These are phyloP conservation scores for Euzetes globulus DNA, from an alignment of 2,888 invertebrate species.

Conservation along the genomic window DNA sequence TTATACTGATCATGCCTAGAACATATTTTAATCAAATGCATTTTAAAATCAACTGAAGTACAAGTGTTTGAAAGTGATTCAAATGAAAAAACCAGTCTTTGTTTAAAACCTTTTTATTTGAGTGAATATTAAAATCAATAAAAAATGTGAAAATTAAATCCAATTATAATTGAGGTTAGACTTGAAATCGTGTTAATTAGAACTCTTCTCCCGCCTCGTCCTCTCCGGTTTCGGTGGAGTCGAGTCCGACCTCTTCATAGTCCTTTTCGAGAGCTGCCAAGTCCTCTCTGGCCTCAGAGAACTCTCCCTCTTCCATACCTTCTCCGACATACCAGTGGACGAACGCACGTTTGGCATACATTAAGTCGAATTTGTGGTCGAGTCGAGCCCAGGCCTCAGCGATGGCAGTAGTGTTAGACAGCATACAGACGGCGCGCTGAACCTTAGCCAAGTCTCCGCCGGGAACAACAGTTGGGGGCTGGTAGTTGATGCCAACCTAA, in stretches of 20 bases:
- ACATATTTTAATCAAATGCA: no score
- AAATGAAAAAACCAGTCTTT: no score
- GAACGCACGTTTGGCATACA: slow-evolving; percentile 75
- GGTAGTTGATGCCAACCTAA: slow-evolving; percentile 76
- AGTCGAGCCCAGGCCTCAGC: slow-evolving; percentile 76
- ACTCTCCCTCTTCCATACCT: slow-evolving; percentile 53
- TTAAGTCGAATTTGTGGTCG: slow-evolving; percentile 67
- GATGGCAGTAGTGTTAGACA: slow-evolving; percentile 79
- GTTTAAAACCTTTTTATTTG: no score
- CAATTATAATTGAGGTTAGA: no score
- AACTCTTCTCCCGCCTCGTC: slow-evolving; percentile 36
- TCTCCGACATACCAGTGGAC: slow-evolving; percentile 63
- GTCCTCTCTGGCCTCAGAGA: slow-evolving; percentile 50
- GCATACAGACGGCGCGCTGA: slow-evolving; percentile 57
- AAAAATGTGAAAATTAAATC: no score
- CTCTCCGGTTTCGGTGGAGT: slow-evolving; percentile 43
- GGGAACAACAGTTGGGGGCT: slow-evolving; percentile 52
- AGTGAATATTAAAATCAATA: no score
- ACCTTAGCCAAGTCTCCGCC: slow-evolving; percentile 51
- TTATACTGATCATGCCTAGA: no score
- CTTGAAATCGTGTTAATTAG: no score
- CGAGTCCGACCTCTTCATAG: slow-evolving; percentile 48
- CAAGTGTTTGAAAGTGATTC: no score
- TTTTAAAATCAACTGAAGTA: no score
- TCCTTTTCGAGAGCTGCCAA: slow-evolving; percentile 49